Evolutionary conservation across 1,140 invertebrate genomes (phyloP).

Genomic region (Pogonomyrmex barbatus): DNA sequence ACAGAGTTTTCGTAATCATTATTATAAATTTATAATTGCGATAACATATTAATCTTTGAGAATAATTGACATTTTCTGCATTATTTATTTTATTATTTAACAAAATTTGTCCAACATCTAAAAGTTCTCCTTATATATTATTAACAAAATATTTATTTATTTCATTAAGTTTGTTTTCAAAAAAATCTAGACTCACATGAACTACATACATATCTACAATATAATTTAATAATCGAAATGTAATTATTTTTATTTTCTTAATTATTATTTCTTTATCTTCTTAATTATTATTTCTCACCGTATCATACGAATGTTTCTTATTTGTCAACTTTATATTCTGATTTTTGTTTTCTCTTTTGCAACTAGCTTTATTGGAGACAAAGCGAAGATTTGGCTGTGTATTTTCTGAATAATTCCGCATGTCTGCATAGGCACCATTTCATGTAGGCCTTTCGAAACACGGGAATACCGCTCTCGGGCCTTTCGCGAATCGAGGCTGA

Average conservation of each 20-base stretch:
- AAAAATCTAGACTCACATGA: background rate
- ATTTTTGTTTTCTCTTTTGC: background rate
- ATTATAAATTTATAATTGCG: slow-evolving; percentile 18
- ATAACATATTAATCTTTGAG: background rate
- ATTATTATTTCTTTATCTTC: slow-evolving; percentile 26
- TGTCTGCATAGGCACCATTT: background rate
- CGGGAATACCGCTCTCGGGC: background rate
- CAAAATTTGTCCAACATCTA: background rate
- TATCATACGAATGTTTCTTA: background rate
- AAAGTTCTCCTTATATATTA: background rate
- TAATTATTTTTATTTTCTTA: background rate
- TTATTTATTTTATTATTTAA: background rate
- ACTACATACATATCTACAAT: background rate
- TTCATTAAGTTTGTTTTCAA: background rate
- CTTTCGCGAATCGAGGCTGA: slow-evolving; percentile 49
- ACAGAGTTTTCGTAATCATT: background rate
- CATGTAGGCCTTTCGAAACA: background rate
- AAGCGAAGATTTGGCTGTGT: background rate
- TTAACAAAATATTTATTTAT: background rate
- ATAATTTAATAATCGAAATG: background rate
- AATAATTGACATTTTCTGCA: background rate
- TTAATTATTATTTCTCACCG: slow-evolving; percentile 6
- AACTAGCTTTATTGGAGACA: slow-evolving; percentile 16
- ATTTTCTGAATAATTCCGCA: background rate
- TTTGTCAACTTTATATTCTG: background rate